phyloP scores from a whole-genome alignment of 2,888 invertebrate species.

The Machimus rusticus region DNA sequence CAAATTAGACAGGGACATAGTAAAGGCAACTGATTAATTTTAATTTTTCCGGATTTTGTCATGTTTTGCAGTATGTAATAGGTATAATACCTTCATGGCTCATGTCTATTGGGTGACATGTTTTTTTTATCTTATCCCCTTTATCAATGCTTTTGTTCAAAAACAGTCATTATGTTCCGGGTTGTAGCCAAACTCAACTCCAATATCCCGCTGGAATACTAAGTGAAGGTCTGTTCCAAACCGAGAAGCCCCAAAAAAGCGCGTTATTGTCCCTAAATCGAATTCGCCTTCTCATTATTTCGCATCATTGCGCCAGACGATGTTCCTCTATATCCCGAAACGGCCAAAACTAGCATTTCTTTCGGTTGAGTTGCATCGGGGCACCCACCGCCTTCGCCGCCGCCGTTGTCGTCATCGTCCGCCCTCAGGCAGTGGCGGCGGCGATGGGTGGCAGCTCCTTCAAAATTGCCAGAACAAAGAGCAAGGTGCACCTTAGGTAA shows the following conservation, averaged over 20 bases:
- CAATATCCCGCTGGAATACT: neutral
- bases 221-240: neutral
- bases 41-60: too few relatives aligned
- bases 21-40: too few relatives aligned
- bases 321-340: neutral
- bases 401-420: neutral
- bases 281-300: conserved; percentile 32
- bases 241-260: neutral
- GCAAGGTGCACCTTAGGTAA: neutral
- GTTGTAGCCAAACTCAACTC: neutral
- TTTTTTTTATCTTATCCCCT: neutral
- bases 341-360: conserved; percentile 6
- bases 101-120: neutral
- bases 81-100: too few relatives aligned
- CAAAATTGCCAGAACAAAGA: conserved; percentile 9
- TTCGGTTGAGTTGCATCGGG: neutral
- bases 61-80: too few relatives aligned
- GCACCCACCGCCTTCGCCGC: neutral
- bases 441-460: neutral
- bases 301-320: conserved; percentile 33
- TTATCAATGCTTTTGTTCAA: neutral
- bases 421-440: neutral
- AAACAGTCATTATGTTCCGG: neutral
- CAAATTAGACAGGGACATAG: too few relatives aligned
- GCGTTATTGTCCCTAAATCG: conserved; percentile 5